A percentile compares a stretch with the other conserved stretches of the same genome.
These are phyloP conservation scores for Paelopatides confundens DNA, from an alignment of 53 echinoderm and acorn worm species.

Conservation along the genomic window DNA sequence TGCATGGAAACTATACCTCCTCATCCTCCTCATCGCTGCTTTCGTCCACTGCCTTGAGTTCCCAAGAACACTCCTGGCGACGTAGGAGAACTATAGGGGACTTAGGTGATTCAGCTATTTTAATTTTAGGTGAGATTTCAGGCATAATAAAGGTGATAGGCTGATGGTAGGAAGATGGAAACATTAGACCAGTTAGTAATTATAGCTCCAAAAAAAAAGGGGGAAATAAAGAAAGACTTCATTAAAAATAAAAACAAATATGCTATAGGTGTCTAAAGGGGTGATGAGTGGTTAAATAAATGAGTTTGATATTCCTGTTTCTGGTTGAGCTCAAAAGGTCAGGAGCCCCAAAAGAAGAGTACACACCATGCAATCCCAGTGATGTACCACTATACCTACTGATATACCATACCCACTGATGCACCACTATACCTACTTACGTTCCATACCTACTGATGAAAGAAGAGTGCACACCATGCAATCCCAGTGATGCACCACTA, in stretches of 20 bases:
- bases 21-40: neutral
- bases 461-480: too few species aligned
- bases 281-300: too few species aligned
- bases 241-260: neutral
- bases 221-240: neutral
- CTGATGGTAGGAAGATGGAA: constrained; percentile 38
- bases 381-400: too few species aligned
- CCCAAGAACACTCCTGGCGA: constrained; percentile 56
- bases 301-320: too few species aligned
- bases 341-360: too few species aligned
- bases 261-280: neutral
- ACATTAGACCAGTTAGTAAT: constrained; percentile 13
- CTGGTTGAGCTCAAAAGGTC: too few species aligned
- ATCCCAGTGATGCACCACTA: too few species aligned
- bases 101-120: constrained; percentile 61
- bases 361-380: too few species aligned
- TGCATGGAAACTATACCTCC: constrained; percentile 14
- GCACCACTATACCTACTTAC: too few species aligned
- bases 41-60: constrained; percentile 8
- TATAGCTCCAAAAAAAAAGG: neutral
- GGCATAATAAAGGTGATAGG: constrained; percentile 28
- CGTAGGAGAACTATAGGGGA: constrained; percentile 72
- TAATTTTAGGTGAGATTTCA: constrained; percentile 49
- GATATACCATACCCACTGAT: too few species aligned
- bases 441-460: too few species aligned